A percentile compares a stretch with the other conserved stretches of the same genome.
These are phyloP conservation scores for Glaucopsyche alexis DNA, from an alignment of 2,888 invertebrate species.

Conservation along the genomic window DNA sequence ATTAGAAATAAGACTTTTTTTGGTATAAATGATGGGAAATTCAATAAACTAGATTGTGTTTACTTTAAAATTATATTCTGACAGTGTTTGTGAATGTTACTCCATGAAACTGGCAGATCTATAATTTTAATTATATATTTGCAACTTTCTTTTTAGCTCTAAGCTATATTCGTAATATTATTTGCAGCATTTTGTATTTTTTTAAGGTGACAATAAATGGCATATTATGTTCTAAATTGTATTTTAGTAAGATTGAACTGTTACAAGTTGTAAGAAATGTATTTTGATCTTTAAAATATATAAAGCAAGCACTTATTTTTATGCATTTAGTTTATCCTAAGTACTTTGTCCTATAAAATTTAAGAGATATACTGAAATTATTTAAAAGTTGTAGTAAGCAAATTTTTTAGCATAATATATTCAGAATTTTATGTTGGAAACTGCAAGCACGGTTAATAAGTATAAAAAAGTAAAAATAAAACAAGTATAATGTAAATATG, in stretches of 20 bases:
- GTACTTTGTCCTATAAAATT: not conserved
- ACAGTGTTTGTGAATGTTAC: constrained; percentile 27
- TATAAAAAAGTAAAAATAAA: too few species aligned
- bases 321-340: constrained; percentile 34
- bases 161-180: constrained; percentile 58
- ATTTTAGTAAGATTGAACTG: constrained; percentile 75
- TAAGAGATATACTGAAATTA: too few species aligned
- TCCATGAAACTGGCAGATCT: constrained; percentile 43
- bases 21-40: constrained; percentile 52
- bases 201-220: constrained; percentile 58
- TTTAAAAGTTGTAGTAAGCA: too few species aligned
- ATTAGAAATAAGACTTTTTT: constrained; percentile 71
- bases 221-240: constrained; percentile 64
- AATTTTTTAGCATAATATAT: too few species aligned
- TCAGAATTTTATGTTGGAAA: too few species aligned
- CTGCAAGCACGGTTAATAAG: too few species aligned
- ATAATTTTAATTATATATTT: constrained; percentile 50
- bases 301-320: constrained; percentile 57
- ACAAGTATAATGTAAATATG: too few species aligned
- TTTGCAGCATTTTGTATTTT: constrained; percentile 68
- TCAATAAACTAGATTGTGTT: constrained; percentile 58
- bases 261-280: constrained; percentile 75
- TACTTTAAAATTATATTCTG: constrained; percentile 36
- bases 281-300: constrained; percentile 79
- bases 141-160: constrained; percentile 48